phyloP scores from a whole-genome alignment of 2,113 vertebrate genomes.

The Cyanoderma ruficeps region DNA sequence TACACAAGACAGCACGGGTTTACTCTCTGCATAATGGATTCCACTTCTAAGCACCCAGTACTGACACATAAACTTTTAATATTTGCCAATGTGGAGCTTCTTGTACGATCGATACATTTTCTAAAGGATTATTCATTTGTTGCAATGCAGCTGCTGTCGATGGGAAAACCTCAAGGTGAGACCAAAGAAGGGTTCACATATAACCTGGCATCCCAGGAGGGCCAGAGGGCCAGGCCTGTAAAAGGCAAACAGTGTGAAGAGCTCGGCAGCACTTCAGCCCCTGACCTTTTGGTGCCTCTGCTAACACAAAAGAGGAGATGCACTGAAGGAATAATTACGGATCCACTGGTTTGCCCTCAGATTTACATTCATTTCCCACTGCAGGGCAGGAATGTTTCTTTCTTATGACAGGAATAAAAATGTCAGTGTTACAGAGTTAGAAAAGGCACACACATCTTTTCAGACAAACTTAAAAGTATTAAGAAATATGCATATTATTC shows the following conservation, averaged over 20 bases:
- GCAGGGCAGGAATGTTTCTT: background rate
- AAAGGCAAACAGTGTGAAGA: background rate
- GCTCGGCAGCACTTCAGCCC: background rate
- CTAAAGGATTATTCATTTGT: background rate
- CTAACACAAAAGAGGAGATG: background rate
- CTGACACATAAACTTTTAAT: background rate
- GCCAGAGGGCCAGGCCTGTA: background rate
- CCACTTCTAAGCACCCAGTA: background rate
- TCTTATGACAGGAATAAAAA: background rate
- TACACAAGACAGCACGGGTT: background rate
- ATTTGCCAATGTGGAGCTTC: background rate
- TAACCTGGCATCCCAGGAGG: background rate
- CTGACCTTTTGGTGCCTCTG: background rate
- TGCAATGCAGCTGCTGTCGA: background rate
- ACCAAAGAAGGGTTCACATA: background rate
- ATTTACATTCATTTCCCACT: background rate
- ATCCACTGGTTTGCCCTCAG: background rate
- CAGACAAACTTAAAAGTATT: background rate
- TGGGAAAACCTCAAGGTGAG: background rate
- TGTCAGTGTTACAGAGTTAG: background rate
- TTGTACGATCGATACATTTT: accelerated
- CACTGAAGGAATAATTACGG: background rate
- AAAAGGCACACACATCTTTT: background rate
- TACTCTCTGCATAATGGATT: background rate
- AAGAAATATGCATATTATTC: background rate